Evolutionary conservation across 2,797 vertebrate genomes (phyloP), one percentile per base, ranked within the genome.

Genomic region (Argya squamiceps): DNA sequence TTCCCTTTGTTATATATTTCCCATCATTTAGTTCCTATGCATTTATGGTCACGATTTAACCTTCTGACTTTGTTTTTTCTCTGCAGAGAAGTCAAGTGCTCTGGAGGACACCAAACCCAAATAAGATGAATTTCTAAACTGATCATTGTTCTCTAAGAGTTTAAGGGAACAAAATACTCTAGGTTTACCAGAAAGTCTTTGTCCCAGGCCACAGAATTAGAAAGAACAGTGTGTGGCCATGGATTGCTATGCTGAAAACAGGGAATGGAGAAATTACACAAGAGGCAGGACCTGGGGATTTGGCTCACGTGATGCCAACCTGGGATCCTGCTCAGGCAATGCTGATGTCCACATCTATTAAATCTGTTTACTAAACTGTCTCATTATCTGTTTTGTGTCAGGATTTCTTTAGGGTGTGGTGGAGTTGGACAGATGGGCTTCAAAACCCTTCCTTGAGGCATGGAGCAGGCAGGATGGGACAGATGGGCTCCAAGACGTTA

Each of bases 381-480:
- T 97, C 95, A 96, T 98, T 97, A 98, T 97, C 96, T 97, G n/a
- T 79, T 97, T 97, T 94, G 89, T 97, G 96, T 97, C 90, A 92
- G 91, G 92, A 97, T 98, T 98, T 98, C 97, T 98, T 97, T 95
- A 97, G 98, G 97, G 96, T 88, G 97, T 96, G 97, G 97, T 97
- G 63, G 78, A 97, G 91, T 96, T 78, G 82, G 97, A 98, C 98
- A 98, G 98, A 98, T 98, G 97, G 97, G 97, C 84, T 97, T 93
- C 97, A 84, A 94, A 97, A 71, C 96, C 93, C 84, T 98, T 97
- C 98, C 98, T 97, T 93, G 69, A 60, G 97, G 98, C 97, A 29
- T 32, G 78, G 86, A 80, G 67, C 73, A 96, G 77, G 93, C 76
- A 96, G 73, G 47, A 73, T 88, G 79, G 95, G 97, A 97, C 98